A percentile compares a stretch with the other conserved stretches of the same genome.
Evolutionary conservation across 1,140 invertebrate species (phyloP).

Genomic region (Eupristina koningsbergeri): DNA sequence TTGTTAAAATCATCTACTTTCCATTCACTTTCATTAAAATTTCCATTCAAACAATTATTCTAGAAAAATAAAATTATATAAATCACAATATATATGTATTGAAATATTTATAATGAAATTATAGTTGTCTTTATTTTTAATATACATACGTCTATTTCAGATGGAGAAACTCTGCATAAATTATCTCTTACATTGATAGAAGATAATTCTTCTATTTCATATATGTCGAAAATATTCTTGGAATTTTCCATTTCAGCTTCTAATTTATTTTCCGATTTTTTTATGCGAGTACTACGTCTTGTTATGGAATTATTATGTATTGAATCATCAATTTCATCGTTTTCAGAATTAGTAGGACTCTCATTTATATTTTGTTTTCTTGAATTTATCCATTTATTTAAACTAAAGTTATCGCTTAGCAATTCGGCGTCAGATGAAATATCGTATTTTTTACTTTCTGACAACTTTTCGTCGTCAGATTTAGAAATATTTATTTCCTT

Average conservation of each 20-base stretch:
- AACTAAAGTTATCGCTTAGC: conserved; percentile 48
- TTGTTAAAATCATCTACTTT: conserved; percentile 55
- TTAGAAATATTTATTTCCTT: conserved; percentile 54
- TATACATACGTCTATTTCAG: conserved; percentile 38
- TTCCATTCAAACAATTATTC: conserved; percentile 13
- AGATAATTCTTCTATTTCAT: conserved; percentile 42
- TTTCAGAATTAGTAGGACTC: conserved; percentile 33
- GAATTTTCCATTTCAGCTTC: conserved; percentile 41
- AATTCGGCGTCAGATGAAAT: conserved; percentile 22
- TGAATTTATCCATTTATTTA: conserved; percentile 47
- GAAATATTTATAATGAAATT: neutral
- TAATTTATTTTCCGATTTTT: conserved; percentile 2
- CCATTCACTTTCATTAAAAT: conserved; percentile 46
- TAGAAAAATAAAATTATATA: conserved; percentile 20
- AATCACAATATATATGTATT: neutral
- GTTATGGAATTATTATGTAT: conserved; percentile 9
- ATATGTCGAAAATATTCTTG: conserved; percentile 31
- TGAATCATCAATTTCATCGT: conserved; percentile 25
- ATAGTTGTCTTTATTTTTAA: neutral
- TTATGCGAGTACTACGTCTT: conserved; percentile 38
- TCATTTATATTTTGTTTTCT: neutral
- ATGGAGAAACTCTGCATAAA: conserved; percentile 47
- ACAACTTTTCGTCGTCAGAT: conserved; percentile 63
- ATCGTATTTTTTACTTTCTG: conserved; percentile 52
- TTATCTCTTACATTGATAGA: conserved; percentile 50